Conservation (phyloP, 2,888 invertebrate genomes). For the Drosophila ochracea region DNA sequence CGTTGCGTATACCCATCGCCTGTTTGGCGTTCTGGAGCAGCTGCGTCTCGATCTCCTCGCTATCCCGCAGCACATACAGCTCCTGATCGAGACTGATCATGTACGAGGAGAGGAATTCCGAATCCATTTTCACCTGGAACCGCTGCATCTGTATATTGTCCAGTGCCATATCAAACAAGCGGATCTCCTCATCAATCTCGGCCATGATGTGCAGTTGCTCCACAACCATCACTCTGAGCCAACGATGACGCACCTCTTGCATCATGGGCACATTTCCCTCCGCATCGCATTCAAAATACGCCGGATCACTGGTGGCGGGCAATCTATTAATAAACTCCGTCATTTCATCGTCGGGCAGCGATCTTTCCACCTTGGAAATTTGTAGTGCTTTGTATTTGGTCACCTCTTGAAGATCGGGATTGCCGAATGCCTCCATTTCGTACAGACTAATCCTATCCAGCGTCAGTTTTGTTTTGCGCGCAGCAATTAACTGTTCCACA, state of each 20-base stretch:
- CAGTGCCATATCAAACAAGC: conserved; percentile 89
- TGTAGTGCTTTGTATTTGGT: conserved; percentile 59
- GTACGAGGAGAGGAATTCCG: conserved; percentile 88
- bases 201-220: conserved; percentile 89
- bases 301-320: conserved; percentile 54
- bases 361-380: conserved; percentile 47
- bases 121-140: conserved; percentile 87
- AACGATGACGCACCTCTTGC: conserved; percentile 69
- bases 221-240: conserved; percentile 86
- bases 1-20: conserved; percentile 87
- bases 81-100: conserved; percentile 90
- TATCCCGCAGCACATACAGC: conserved; percentile 90
- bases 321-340: conserved; percentile 40
- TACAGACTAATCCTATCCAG: conserved; percentile 10
- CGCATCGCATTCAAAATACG: conserved; percentile 58
- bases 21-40: conserved; percentile 87
- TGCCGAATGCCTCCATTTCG: conserved; percentile 15
- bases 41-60: conserved; percentile 89
- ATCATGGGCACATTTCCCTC: conserved; percentile 58
- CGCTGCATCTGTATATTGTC: conserved; percentile 87
- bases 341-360: conserved; percentile 45
- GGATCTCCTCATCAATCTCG: conserved; percentile 87
- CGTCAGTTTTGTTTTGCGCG: not conserved
- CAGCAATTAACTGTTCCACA: conserved; percentile 52
- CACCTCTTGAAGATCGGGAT: conserved; percentile 53